Base-by-base conservation (phyloP, 2,113 vertebrate genomes). In the Dendrocopos noguchii region DNA sequence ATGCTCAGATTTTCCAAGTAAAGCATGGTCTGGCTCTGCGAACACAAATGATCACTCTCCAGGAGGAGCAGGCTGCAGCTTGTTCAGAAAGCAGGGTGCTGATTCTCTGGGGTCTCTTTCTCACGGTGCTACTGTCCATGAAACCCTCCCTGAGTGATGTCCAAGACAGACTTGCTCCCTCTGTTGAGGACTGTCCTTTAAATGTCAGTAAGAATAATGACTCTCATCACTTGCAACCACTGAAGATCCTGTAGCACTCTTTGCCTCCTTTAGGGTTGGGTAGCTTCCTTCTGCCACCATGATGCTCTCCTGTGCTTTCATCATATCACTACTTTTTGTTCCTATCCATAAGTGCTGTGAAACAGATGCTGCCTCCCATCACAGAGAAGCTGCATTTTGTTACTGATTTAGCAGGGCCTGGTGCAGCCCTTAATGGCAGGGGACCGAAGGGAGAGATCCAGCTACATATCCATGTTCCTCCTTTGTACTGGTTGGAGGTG, bases 31-130 rank as follows among this genome's bases (percentile, higher is more conserved):
- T 82, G 42, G n/a, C 59, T n/a, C 46, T 76, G 31, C 50, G 93
- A 39, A 17, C 59, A n/a, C 8, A 63, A 27, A 22, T 6, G 53
- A 33, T 53, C n/a, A 1, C 0, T 29, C 15, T 53, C 39, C 29
- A 60, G 72, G 60, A 86, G 67, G 10, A 88, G 50, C 50, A 71
- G 68, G 36, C 60, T 93, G 76, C 31, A 60, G 56, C 57, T 84
- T 36, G 31, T 36, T 59, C 53, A 68, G 80, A 18, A 19, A 42
- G 36, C 47, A 6, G 28, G 21, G 15, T 39, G 39, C 47, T 53
- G 57, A 20, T 50, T 47, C 57, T 42, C 42, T 82, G 57, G 5
- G 39, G 15, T 9, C 50, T 56, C 18, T 39, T 46, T 34, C 55
- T 61, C 16, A 2, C 25, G 19, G 29, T 61, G 36, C 56, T 36